phyloP scores from a whole-genome alignment of 2,113 vertebrate genomes.

The Cyanocitta stelleri region DNA sequence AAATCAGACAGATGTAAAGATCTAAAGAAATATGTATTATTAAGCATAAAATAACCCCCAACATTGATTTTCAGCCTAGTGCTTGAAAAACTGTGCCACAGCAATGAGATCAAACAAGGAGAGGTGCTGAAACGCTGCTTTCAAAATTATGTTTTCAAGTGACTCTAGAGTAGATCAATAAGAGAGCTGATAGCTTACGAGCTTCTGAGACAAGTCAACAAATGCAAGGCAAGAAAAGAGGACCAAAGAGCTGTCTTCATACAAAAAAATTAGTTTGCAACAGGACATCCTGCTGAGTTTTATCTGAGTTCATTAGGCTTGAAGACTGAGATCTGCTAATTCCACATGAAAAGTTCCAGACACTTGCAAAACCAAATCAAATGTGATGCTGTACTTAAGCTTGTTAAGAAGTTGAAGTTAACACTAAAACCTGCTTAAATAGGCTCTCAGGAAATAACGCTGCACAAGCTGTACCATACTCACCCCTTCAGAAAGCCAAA shows the following conservation, averaged over 20 bases:
- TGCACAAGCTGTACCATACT: neutral
- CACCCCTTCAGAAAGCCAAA: neutral
- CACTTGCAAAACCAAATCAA: neutral
- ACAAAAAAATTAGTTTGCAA: slow-evolving; percentile 37
- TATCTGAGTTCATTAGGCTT: slow-evolving; percentile 38
- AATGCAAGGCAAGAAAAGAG: slow-evolving; percentile 2
- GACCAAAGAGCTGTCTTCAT: slow-evolving; percentile 1
- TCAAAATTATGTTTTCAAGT: slow-evolving; percentile 42
- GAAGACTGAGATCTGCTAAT: slow-evolving; percentile 47
- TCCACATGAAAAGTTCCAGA: slow-evolving; percentile 49
- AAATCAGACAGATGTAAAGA: slow-evolving; percentile 18
- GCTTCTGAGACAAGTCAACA: slow-evolving; percentile 47
- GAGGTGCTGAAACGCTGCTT: slow-evolving; percentile 15
- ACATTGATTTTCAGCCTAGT: neutral
- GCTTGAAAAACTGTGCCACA: slow-evolving; percentile 31
- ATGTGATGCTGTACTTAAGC: neutral
- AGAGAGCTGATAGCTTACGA: neutral
- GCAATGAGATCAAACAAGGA: neutral
- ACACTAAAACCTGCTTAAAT: slow-evolving; percentile 30
- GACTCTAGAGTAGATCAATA: slow-evolving; percentile 35
- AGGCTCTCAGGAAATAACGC: neutral
- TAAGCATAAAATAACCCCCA: neutral
- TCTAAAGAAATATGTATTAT: neutral
- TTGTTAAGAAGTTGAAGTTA: slow-evolving; percentile 24
- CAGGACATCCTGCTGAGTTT: slow-evolving; percentile 42